Percentiles rank a stretch among this genome's conserved stretches.
Conservation (phyloP, 2,888 invertebrate genomes). For the Orthosia cruda region DNA sequence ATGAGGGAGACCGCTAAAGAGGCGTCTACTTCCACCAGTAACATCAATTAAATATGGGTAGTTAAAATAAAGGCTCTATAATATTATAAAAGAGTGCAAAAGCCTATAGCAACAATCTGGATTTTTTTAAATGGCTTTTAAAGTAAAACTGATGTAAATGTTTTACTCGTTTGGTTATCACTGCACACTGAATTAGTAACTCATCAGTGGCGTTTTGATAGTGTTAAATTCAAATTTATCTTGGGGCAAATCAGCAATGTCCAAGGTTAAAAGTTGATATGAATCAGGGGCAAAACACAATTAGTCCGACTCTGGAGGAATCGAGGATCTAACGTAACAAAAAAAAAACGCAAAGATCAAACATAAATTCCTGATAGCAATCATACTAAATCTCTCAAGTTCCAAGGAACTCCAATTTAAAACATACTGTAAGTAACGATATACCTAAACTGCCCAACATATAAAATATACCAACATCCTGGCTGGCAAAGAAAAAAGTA, state of each 20-base stretch:
- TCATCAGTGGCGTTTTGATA: too few relatives aligned
- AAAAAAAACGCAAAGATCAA: neutral
- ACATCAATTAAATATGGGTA: too few relatives aligned
- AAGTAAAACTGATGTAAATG: too few relatives aligned
- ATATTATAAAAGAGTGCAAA: too few relatives aligned
- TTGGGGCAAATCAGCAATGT: neutral
- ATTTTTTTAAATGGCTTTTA: too few relatives aligned
- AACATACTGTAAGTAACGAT: constrained; percentile 22
- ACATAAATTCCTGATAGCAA: neutral
- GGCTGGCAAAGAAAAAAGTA: constrained; percentile 72
- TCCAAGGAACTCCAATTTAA: constrained; percentile 43
- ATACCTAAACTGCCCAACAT: constrained; percentile 58
- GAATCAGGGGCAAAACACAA: neutral
- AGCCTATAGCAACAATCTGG: too few relatives aligned
- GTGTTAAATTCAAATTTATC: too few relatives aligned
- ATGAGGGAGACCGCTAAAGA: too few relatives aligned
- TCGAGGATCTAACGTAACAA: neutral
- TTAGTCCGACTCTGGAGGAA: neutral
- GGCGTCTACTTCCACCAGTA: too few relatives aligned
- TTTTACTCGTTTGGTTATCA: too few relatives aligned
- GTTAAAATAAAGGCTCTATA: too few relatives aligned
- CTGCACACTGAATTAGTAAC: too few relatives aligned
- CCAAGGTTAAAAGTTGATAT: neutral
- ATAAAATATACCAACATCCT: constrained; percentile 63
- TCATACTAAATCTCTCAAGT: neutral